Conservation (phyloP, 2,113 vertebrate genomes). For the Actenoides lindsayi region DNA sequence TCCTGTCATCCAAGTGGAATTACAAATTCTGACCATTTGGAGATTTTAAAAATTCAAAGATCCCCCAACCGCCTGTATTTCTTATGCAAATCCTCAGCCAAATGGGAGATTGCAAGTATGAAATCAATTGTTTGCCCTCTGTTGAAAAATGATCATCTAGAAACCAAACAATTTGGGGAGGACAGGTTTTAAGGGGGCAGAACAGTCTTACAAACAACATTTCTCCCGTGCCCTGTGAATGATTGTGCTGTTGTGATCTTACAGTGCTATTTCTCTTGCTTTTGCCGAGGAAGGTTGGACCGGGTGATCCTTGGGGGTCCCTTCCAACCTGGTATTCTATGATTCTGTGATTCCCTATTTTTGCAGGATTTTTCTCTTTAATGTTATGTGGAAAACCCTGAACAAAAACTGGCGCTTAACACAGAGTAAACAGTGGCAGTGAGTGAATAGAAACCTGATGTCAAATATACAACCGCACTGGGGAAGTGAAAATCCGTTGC, state of each 20-base stretch:
- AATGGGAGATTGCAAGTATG: background rate
- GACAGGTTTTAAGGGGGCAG: background rate
- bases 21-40: background rate
- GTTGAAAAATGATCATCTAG: background rate
- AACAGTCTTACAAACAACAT: background rate
- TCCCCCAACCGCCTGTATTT: background rate
- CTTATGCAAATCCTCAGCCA: background rate
- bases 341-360: background rate
- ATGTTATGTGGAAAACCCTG: background rate
- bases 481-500: slow-evolving; percentile 22
- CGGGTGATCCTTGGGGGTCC: background rate
- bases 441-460: slow-evolving; percentile 32
- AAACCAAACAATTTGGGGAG: background rate
- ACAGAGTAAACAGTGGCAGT: slow-evolving; percentile 41
- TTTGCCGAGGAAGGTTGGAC: background rate
- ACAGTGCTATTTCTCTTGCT: background rate
- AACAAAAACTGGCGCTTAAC: slow-evolving; percentile 27
- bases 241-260: background rate
- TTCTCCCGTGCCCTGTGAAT: background rate
- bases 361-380: background rate
- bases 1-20: background rate
- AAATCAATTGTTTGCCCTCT: background rate
- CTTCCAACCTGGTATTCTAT: background rate
- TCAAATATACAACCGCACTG: background rate
- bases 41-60: slow-evolving; percentile 15